These are phyloP conservation scores for Spea multiplicata DNA, from an alignment of 2,113 vertebrate genomes.

Conservation along the genomic window DNA sequence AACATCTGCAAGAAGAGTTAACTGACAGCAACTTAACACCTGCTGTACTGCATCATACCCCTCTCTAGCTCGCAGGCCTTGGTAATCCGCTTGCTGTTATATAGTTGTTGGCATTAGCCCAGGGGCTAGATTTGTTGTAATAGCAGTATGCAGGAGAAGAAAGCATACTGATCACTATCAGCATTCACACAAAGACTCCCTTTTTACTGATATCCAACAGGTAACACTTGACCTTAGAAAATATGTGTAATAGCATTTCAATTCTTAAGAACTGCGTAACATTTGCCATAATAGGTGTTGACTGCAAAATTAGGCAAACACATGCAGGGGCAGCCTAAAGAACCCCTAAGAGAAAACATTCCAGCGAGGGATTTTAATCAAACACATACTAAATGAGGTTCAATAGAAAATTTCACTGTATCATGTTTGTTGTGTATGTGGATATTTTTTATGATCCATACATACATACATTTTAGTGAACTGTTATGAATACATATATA, in stretches of 20 bases:
- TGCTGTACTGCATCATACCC: slow-evolving; percentile 11
- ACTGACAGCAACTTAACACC: slow-evolving; percentile 30
- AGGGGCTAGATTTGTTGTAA: not conserved
- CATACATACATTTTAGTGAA: too few relatives aligned
- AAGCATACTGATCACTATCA: slow-evolving; percentile 10
- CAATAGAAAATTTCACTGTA: too few relatives aligned
- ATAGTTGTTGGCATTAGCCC: slow-evolving; percentile 3
- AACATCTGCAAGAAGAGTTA: slow-evolving; percentile 31
- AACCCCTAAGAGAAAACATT: too few relatives aligned
- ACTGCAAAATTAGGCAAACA: not conserved
- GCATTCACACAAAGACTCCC: not conserved
- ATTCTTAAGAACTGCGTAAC: not conserved
- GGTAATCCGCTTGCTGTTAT: slow-evolving; percentile 9
- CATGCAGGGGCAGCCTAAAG: not conserved
- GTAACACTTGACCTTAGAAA: slow-evolving; percentile 12
- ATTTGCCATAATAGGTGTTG: not conserved
- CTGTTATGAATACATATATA: too few relatives aligned
- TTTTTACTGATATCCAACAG: slow-evolving; percentile 12
- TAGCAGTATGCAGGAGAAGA: slow-evolving; percentile 14
- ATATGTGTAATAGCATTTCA: not conserved
- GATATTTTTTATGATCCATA: too few relatives aligned
- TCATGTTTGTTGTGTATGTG: too few relatives aligned
- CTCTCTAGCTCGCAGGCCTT: slow-evolving; percentile 11
- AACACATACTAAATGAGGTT: too few relatives aligned
- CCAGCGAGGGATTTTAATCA: too few relatives aligned